Conservation (phyloP, 1,140 invertebrate genomes). For the Meteorus sp. region DNA sequence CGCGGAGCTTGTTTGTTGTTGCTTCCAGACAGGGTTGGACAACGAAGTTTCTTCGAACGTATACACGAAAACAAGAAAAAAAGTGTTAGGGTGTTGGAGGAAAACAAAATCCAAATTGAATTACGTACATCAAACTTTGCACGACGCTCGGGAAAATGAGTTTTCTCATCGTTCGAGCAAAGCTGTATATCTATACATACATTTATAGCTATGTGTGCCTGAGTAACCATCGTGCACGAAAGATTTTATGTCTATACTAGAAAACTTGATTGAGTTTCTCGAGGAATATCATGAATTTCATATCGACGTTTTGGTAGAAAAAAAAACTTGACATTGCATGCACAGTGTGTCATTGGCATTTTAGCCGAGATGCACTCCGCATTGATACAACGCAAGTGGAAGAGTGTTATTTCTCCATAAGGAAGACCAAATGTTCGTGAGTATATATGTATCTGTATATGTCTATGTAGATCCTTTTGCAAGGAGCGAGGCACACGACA, state of each 20-base stretch:
- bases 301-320: neutral
- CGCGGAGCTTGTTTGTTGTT: slow-evolving; percentile 10
- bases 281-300: neutral
- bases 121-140: slow-evolving; percentile 23
- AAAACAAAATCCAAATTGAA: slow-evolving; percentile 19
- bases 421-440: neutral
- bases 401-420: no score
- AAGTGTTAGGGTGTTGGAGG: neutral
- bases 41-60: slow-evolving; percentile 30
- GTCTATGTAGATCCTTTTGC: slow-evolving; percentile 22
- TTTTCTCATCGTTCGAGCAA: neutral
- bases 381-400: neutral
- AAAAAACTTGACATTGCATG: slow-evolving; percentile 9
- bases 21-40: slow-evolving; percentile 12
- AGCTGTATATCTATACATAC: neutral
- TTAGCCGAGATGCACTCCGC: no score
- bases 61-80: slow-evolving; percentile 17
- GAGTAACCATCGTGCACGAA: no score
- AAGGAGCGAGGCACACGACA: slow-evolving; percentile 19
- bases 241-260: no score
- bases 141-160: slow-evolving; percentile 14
- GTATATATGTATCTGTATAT: slow-evolving; percentile 10
- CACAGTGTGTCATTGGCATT: no score
- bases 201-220: neutral
- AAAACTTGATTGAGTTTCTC: neutral